Evolutionary conservation across 2,888 invertebrate species (phyloP), one percentile per base, ranked within the genome.

Genomic region (Theodoxus fluviatilis): DNA sequence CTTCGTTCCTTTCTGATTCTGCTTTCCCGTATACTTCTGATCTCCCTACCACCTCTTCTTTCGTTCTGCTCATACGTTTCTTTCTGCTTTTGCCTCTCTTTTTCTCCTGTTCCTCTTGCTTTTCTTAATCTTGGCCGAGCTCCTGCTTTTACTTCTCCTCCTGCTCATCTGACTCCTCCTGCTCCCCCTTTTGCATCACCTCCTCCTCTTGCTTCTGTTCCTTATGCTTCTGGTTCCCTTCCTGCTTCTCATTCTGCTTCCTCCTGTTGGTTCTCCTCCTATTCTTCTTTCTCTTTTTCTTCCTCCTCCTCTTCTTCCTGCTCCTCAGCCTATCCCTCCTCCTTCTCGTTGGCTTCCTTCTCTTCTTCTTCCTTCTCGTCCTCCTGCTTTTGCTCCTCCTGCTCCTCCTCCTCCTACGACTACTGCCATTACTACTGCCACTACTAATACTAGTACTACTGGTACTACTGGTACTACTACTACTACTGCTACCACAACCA

Each of bases 331-430:
- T 28, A 28, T 18, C 49, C 3, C 38, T 22, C 15, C 33, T 49
- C 15, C 35, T 25, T 63, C n/a, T 38, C 12, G 25, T 9, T 37
- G 9, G 52, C 25, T 64, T 38, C 33, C 2, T 25, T 3, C 22
- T 7, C 65, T 38, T 9, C 65, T 22, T 65, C 65, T 38, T 65
- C 65, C 9, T 65, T 3, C 40, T n/a, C 12, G 38, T 18, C 35
- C 3, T 18, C 38, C 9, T 33, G 47, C 28, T n/a, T n/a, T n/a
- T n/a, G n/a, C 25, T 9, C 43, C 47, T 47, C 12, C 43, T n/a
- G 18, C 12, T 47, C 47, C 28, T 7, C 7, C 55, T 55, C 9
- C 7, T 22, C 22, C 55, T 28, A 18, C 25, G 12, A 22, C n/a
- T 25, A 55, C 12, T 28, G 28, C 28, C 25, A 55, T n/a, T 28